Evolutionary conservation across 2,797 vertebrate genomes (phyloP).

Genomic region (Manis crassicaudata): DNA sequence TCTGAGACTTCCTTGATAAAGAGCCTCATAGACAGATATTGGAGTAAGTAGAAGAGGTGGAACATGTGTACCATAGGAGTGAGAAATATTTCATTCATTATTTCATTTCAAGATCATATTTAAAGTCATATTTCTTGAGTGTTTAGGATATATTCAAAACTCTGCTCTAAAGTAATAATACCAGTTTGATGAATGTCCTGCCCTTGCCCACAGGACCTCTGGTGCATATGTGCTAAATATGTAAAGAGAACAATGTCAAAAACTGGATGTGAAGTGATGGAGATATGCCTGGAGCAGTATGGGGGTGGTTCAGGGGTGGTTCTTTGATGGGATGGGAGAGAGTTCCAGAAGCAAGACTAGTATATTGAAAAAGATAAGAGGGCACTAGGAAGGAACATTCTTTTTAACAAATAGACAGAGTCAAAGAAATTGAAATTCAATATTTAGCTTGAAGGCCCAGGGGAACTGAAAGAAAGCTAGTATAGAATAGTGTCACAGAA

Average conservation of each 20-base stretch:
- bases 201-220: neutral
- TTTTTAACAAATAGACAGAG: neutral
- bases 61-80: neutral
- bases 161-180: neutral
- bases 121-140: neutral
- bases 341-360: neutral
- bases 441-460: constrained; percentile 4
- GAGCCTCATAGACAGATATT: neutral
- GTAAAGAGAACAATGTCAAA: neutral
- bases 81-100: neutral
- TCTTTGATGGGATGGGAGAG: too few relatives aligned
- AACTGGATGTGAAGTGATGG: neutral
- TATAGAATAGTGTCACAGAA: neutral
- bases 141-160: neutral
- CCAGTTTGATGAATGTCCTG: neutral
- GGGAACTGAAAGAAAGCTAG: neutral
- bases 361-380: neutral
- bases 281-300: neutral
- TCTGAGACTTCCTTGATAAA: neutral
- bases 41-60: neutral
- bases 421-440: constrained; percentile 23
- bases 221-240: neutral
- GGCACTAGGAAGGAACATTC: fast-evolving
- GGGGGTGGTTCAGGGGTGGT: too few relatives aligned
- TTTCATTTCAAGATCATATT: neutral